Evolutionary conservation across 2,888 invertebrate genomes (phyloP), one percentile per base, ranked within the genome.

Genomic region (Junonia oenone): DNA sequence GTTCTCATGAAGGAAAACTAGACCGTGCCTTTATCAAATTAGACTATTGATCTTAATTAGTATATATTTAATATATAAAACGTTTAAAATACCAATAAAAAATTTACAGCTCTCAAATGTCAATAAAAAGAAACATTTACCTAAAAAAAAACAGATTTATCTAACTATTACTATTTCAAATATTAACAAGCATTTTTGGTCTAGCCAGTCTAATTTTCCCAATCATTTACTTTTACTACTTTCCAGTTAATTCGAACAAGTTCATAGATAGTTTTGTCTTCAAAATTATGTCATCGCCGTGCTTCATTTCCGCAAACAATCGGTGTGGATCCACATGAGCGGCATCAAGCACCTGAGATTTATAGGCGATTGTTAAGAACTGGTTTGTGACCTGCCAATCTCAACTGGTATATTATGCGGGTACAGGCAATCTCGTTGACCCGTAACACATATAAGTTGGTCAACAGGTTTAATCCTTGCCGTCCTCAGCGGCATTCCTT

Each of bases 401-500:
- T 70, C 65, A 73, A 76, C 78, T 78, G 76, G 76, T 73, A 78
- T 78, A 81, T 83, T 78, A 81, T 82, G 78, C 76, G 76, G 76
- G 81, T 40, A 40, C 38, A 74, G 71, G 75, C 78, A 77, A 81
- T 65, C 79, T 69, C 66, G 70, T 70, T 82, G 85, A 77, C 83
- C 83, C 66, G 83, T 81, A 80, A 78, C 73, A 85, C 83, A 77
- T 84, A 68, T 62, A 79, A 78, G 79, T 78, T 68, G 78, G 78
- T 63, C 78, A 73, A 75, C 86, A 81, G 78, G 85, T 85, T 80
- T 76, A 61, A 76, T 84, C 83, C 83, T 83, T 77, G 66, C 65
- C 66, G 68, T 64, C 67, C 67, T 68, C 63, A 61, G 64, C 68
- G 63, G 63, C 72, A 79, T 79, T 73, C 77, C 72, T 72, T 67